Evolutionary conservation across 2,797 vertebrate species (phyloP), one percentile per base, ranked within the genome.

Genomic region (Danio kyathit): DNA sequence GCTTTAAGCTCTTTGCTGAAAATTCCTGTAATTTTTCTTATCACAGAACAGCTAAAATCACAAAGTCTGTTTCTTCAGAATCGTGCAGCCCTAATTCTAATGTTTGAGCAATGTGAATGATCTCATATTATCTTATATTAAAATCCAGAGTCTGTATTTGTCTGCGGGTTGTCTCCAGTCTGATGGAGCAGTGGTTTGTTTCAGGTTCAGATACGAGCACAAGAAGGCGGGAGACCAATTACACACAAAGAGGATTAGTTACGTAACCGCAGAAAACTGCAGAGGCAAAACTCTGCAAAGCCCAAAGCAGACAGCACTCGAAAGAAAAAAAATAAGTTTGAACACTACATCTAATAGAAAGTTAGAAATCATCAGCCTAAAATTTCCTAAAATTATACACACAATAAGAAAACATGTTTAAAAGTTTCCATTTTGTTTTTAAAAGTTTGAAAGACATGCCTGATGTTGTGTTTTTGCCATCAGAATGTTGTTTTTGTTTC

Each of bases 171-270:
- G 29, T 46, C 14, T 57, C 7, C 12, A 19, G 72, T 66, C 56
- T 60, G 48, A 21, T 57, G n/a, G 48, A 74, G 52, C 21, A 41
- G 19, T 57, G 71, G 66, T 79, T 63, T 19, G 29, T 74, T 60
- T 61, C 65, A 48, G 78, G 82, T 82, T 60, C 69, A 72, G 59
- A 69, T 78, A 51, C 67, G 17, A 74, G 60, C 19, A 6, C 65
- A 76, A 76, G 64, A 74, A 83, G 67, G 17, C n/a, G 16, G 40
- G 72, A 79, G 61, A 64, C 60, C 66, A 81, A 79, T 76, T 70
- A 66, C 57, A 49, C 75, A 46, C 43, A 80, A 81, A 85, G 72
- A 67, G 41, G 79, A 83, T 88, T 85, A 75, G 79, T 88, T 83
- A 80, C 19, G 17, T 81, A 87, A 87, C 46, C 64, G 10, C 44